A percentile compares a stretch with the other conserved stretches of the same genome.
Conservation (phyloP, 64 coral and sea anemone genomes). For the Actinia equina region DNA sequence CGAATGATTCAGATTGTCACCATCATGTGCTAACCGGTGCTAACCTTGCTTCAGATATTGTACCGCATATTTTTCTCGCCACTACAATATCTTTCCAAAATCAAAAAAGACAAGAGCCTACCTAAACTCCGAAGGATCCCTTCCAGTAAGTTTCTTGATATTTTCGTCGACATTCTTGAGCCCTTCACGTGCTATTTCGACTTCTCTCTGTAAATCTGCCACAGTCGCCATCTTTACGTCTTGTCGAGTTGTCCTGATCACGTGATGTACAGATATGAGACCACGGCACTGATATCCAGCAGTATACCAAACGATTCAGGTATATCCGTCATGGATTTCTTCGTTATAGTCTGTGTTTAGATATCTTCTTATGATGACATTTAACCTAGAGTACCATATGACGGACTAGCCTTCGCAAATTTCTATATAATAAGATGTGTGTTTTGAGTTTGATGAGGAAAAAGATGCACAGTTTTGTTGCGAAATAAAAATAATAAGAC, state of each 20-base stretch:
- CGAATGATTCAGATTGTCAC: no score
- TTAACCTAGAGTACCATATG: neutral
- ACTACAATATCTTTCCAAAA: neutral
- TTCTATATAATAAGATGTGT: neutral
- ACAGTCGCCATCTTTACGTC: constrained; percentile 86
- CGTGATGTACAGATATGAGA: constrained; percentile 14
- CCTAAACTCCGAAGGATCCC: constrained; percentile 99
- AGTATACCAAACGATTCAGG: no score
- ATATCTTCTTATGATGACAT: no score
- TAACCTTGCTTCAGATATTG: neutral
- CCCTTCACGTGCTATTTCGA: constrained; percentile 98
- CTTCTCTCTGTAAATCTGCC: constrained; percentile 79
- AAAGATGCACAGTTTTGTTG: neutral
- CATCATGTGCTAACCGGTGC: no score
- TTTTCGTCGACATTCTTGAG: constrained; percentile 93
- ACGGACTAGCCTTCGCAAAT: neutral
- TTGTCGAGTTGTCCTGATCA: constrained; percentile 25
- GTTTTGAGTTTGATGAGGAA: neutral
- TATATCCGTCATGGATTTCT: neutral
- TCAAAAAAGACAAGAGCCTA: constrained; percentile 14
- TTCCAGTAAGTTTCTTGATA: constrained; percentile 99
- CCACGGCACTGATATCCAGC: neutral
- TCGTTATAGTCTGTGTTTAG: no score
- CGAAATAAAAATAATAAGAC: neutral
- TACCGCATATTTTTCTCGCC: neutral